Evolutionary conservation across 2,888 invertebrate species (phyloP).

Genomic region (Xylota sylvarum): DNA sequence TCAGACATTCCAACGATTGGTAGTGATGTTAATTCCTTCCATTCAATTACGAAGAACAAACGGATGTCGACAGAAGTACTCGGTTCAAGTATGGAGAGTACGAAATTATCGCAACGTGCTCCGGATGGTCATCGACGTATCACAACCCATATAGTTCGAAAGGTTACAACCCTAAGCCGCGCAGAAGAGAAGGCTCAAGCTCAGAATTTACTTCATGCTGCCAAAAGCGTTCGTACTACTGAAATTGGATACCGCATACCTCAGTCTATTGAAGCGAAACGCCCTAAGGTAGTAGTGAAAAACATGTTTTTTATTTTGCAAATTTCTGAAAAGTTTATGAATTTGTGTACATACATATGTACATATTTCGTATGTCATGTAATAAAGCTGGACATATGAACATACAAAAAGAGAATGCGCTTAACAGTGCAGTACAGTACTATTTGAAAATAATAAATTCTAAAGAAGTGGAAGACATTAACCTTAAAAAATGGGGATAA

Average conservation of each 20-base stretch:
- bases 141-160: slow-evolving; percentile 93
- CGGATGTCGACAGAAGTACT: slow-evolving; percentile 93
- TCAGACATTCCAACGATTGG: slow-evolving; percentile 28
- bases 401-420: no score
- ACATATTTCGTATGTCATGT: no score
- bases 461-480: no score
- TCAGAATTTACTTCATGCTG: slow-evolving; percentile 87
- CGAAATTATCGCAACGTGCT: slow-evolving; percentile 92
- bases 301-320: not conserved
- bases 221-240: slow-evolving; percentile 86
- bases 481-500: no score
- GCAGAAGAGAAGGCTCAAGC: slow-evolving; percentile 90
- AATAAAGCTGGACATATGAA: no score
- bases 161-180: slow-evolving; percentile 94
- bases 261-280: slow-evolving; percentile 88
- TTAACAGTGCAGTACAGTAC: no score
- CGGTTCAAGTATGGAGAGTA: slow-evolving; percentile 93
- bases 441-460: no score
- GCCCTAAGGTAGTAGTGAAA: slow-evolving; percentile 89
- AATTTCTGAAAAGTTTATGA: not conserved
- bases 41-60: slow-evolving; percentile 93
- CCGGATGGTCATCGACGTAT: slow-evolving; percentile 92
- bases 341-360: no score
- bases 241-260: slow-evolving; percentile 85
- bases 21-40: slow-evolving; percentile 85